phyloP scores from a whole-genome alignment of 2,888 invertebrate genomes.

The Cosmopolites sordidus region DNA sequence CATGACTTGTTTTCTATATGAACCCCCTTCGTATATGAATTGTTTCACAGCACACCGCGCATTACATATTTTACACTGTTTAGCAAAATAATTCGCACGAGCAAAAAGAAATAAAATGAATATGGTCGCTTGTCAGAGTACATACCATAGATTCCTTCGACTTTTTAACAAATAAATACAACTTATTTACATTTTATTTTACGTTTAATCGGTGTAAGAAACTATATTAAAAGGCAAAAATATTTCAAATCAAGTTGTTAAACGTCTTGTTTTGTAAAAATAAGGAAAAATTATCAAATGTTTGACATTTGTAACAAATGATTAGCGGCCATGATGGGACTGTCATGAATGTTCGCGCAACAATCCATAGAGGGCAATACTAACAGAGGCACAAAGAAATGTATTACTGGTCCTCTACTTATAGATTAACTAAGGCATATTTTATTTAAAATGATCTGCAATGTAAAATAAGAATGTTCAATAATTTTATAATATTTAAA shows the following conservation, averaged over 20 bases:
- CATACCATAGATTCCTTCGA: conserved; percentile 12
- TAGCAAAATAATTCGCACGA: background rate
- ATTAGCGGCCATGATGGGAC: conserved; percentile 9
- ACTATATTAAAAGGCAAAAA: too few relatives aligned
- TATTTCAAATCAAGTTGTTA: conserved; percentile 6
- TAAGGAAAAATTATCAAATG: conserved; percentile 12
- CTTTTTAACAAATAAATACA: conserved; percentile 6
- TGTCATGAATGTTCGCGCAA: conserved; percentile 2
- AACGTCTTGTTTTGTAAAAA: conserved; percentile 11
- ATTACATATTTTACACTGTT: background rate
- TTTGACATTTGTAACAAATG: conserved; percentile 6
- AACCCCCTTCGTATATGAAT: background rate
- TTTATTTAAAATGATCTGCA: too few relatives aligned
- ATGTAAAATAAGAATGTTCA: too few relatives aligned
- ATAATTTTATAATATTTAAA: too few relatives aligned
- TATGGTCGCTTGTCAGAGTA: conserved; percentile 12
- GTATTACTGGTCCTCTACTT: too few relatives aligned
- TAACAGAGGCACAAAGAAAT: too few relatives aligned
- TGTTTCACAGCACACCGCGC: background rate
- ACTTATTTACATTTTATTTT: background rate
- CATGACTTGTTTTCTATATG: conserved; percentile 50
- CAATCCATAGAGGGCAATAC: background rate
- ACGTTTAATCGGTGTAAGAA: too few relatives aligned
- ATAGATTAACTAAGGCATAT: too few relatives aligned
- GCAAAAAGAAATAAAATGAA: conserved; percentile 15